Base-by-base conservation (phyloP, 35 echinoderm and acorn worm species). In the Nesometra sesokonis region DNA sequence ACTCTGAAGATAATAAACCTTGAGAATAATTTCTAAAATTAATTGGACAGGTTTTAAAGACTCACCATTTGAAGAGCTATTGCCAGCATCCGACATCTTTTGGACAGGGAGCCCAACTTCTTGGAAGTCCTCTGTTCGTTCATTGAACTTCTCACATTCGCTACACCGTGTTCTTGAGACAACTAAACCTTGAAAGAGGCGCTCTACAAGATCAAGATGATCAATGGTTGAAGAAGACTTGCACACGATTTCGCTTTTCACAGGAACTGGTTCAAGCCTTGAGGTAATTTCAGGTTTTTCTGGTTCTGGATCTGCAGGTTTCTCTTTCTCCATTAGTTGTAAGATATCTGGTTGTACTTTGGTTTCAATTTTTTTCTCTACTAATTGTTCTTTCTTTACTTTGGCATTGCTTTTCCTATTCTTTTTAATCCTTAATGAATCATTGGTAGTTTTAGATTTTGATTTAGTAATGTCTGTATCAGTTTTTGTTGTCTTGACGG, bases 121-220 rank as follows among this genome's bases (percentile, higher is more conserved):
- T 35, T 99, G 96, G 77, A 99, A 99, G 13, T 93, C 96, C 32
- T 99, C 96, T 37, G 90, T 85, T 17, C 91, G 89, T 82, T 99
- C 96, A 30, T 90, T 91, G 34, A 86, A 91, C 17, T 85, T 87
- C 67, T 99, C 96, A 77, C 96, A 99, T 43, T 99, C 96, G n/a
- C 85, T 84, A 46, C 96, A 99, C 32, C 87, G 46, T 46, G 92
- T 94, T 40, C 89, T 77, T 47, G 94, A 35, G 5, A 99, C 89
- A 30, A 99, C 85, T 9, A 87, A 79, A 0, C 96, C 96, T 52
- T 93, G 96, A 77, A 99, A 99, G 21, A 99, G 84, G 0, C 82
- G 82, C 82, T 94, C 87, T 13, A 88, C 80, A 27, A 84, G 82
- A 17, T 77, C 84, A 80, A n/a, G 30, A 1, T 67, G 52, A 67